Conservation (phyloP, 2,888 invertebrate genomes). For the Drosophila phalerata region DNA sequence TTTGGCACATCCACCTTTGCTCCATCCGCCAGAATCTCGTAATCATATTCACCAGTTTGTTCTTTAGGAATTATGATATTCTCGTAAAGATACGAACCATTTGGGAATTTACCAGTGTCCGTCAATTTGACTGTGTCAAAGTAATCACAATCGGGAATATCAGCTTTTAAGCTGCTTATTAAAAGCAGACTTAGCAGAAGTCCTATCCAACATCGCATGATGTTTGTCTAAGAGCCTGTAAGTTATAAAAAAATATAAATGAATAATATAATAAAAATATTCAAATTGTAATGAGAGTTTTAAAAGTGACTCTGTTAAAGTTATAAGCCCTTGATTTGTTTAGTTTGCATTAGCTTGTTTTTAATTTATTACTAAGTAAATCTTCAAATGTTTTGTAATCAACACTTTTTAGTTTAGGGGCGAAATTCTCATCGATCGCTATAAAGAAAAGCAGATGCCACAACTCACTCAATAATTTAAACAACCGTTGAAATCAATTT, state of each 20-base stretch:
- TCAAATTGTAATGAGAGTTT: neutral
- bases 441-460: neutral
- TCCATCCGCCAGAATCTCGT: conserved; percentile 38
- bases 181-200: neutral
- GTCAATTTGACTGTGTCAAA: conserved; percentile 72
- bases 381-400: neutral
- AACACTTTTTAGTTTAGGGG: too few relatives aligned
- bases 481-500: neutral
- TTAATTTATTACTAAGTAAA: too few relatives aligned
- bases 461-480: neutral
- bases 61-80: conserved; percentile 60
- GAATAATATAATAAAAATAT: neutral
- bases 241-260: neutral
- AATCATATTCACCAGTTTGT: conserved; percentile 56
- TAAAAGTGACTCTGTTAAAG: too few relatives aligned
- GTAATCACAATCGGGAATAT: conserved; percentile 62
- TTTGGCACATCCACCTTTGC: conserved; percentile 3
- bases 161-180: neutral
- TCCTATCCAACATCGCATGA: conserved; percentile 9
- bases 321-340: too few relatives aligned
- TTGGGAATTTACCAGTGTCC: conserved; percentile 20
- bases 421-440: too few relatives aligned
- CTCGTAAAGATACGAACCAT: conserved; percentile 70
- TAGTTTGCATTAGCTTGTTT: too few relatives aligned
- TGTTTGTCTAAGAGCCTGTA: neutral